phyloP scores from a whole-genome alignment of 1,140 invertebrate genomes.

The Pogonus chalceus region DNA sequence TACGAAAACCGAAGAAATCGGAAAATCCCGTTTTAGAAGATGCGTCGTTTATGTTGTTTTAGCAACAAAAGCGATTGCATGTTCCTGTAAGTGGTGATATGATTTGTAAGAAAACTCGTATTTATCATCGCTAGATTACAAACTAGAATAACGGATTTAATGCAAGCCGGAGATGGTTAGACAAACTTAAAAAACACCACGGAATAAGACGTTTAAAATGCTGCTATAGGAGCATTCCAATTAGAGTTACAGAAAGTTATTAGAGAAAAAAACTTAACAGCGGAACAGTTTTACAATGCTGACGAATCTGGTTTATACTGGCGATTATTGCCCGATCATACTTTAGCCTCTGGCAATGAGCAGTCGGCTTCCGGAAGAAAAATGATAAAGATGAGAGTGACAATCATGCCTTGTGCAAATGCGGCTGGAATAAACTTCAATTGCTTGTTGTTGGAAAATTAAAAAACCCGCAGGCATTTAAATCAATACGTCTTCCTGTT shows the following conservation, averaged over 20 bases:
- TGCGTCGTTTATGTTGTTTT: too few relatives aligned
- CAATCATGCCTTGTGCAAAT: too few relatives aligned
- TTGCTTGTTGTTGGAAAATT: conserved; percentile 21
- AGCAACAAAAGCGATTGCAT: too few relatives aligned
- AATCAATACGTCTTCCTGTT: too few relatives aligned
- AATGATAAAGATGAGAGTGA: conserved; percentile 22
- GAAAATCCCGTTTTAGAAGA: too few relatives aligned
- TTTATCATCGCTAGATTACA: too few relatives aligned
- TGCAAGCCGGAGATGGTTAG: conserved; percentile 33
- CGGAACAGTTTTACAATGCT: conserved; percentile 21
- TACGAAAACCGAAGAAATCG: too few relatives aligned
- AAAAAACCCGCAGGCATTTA: conserved; percentile 21
- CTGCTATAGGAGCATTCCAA: conserved; percentile 17
- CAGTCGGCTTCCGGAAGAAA: too few relatives aligned
- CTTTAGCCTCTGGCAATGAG: too few relatives aligned
- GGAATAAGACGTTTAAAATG: conserved; percentile 26
- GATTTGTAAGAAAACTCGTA: too few relatives aligned
- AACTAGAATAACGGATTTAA: too few relatives aligned
- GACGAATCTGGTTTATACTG: conserved; percentile 24
- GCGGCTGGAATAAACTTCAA: conserved; percentile 19
- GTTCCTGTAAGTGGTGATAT: too few relatives aligned
- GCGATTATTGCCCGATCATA: conserved; percentile 16
- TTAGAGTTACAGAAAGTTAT: conserved; percentile 22
- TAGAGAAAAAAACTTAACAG: conserved; percentile 14
- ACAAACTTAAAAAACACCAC: conserved; percentile 30